Percentiles rank a stretch among this genome's conserved stretches.
These are phyloP conservation scores for Carcharodon carcharias DNA, from an alignment of 2,797 vertebrate genomes.

Conservation along the genomic window DNA sequence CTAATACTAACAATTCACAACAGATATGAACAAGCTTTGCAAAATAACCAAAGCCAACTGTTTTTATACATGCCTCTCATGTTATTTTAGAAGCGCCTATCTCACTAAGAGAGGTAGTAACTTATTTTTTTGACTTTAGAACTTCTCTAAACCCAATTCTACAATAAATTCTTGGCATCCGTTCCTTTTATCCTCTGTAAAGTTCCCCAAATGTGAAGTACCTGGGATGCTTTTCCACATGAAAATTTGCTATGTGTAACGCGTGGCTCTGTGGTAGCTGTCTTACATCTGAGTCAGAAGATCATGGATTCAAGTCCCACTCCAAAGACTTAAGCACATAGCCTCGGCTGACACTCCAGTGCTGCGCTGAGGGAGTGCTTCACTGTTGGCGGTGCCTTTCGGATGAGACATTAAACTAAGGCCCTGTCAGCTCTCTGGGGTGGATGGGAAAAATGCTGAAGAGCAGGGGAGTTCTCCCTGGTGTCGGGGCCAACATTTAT, in stretches of 20 bases:
- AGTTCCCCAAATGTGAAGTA: not conserved
- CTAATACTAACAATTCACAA: constrained; percentile 10
- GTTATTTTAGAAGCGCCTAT: not conserved
- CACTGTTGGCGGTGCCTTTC: not conserved
- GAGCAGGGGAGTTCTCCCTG: not conserved
- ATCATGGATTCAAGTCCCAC: not conserved
- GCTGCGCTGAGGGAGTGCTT: not conserved
- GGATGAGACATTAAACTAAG: not conserved
- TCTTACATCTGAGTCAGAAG: not conserved
- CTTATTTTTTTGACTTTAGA: not conserved
- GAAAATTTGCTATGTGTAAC: not conserved
- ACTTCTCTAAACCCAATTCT: not conserved
- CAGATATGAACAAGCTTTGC: not conserved
- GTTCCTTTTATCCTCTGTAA: not conserved
- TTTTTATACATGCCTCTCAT: not conserved
- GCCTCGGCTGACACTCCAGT: not conserved
- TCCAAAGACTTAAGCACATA: not conserved
- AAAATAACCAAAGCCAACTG: constrained; percentile 6
- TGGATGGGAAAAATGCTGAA: not conserved
- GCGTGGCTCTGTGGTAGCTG: not conserved
- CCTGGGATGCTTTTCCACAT: not conserved
- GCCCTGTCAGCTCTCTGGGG: not conserved
- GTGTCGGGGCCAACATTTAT: too few relatives aligned
- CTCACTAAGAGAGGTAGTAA: not conserved
- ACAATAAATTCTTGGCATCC: not conserved